A percentile compares a stretch with the other conserved stretches of the same genome.
phyloP scores from a whole-genome alignment of 64 coral and sea anemone species.

The Cladopsammia gracilis region DNA sequence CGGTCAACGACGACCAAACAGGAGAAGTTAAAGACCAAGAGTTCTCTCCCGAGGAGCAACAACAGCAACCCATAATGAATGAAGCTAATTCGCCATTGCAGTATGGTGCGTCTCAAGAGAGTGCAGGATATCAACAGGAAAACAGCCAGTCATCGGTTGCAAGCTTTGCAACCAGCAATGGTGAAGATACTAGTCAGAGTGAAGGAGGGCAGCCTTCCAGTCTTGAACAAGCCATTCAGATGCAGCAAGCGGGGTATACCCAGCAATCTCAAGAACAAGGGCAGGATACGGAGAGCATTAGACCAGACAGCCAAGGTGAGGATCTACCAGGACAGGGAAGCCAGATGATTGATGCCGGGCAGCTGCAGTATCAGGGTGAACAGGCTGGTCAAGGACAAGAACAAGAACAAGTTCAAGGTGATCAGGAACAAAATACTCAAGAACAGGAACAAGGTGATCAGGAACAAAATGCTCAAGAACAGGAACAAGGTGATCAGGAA shows the following conservation, averaged over 20 bases:
- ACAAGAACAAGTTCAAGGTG: constrained; percentile 15
- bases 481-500: background rate
- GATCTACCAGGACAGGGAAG: background rate
- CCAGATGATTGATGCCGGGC: background rate
- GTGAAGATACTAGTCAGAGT: background rate
- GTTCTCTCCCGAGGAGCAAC: background rate
- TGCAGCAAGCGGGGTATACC: constrained; percentile 13
- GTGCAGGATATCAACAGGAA: constrained; percentile 15
- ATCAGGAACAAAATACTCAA: background rate
- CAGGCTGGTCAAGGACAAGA: constrained; percentile 15
- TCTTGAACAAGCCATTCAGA: constrained; percentile 34
- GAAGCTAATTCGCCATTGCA: background rate
- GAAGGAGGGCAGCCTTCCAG: constrained; percentile 10
- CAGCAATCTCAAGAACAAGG: constrained; percentile 37
- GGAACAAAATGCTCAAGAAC: constrained; percentile 7
- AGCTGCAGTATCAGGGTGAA: constrained; percentile 21
- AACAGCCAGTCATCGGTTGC: constrained; percentile 8
- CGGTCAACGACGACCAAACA: background rate
- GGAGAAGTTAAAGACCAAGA: background rate
- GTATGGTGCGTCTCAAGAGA: background rate
- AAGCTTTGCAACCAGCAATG: background rate
- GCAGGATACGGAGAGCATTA: background rate
- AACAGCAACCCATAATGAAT: background rate
- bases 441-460: constrained; percentile 7
- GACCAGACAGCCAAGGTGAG: background rate